These are phyloP conservation scores for Brienomyrus brachyistius DNA, from an alignment of 2,113 vertebrate genomes.

Conservation along the genomic window DNA sequence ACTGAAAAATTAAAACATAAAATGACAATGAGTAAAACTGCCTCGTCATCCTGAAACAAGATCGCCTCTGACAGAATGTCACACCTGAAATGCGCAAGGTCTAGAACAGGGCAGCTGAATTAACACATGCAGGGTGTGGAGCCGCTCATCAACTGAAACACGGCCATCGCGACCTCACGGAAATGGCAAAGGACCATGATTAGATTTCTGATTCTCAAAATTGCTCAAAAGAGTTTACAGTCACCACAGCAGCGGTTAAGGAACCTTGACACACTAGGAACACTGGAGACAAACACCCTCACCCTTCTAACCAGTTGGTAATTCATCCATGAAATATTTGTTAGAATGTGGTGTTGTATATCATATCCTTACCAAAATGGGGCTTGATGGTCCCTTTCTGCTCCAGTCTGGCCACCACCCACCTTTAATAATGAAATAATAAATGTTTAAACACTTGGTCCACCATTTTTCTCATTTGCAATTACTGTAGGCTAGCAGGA, in stretches of 20 bases:
- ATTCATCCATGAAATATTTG: not conserved
- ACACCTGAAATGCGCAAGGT: not conserved
- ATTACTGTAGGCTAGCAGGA: not conserved
- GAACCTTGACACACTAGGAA: not conserved
- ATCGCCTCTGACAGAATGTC: not conserved
- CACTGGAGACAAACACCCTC: not conserved
- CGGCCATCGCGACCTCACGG: not conserved
- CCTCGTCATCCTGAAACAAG: not conserved
- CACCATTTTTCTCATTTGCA: not conserved
- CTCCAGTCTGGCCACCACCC: not conserved
- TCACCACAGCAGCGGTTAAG: not conserved
- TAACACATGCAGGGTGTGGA: not conserved
- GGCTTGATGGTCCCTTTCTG: not conserved
- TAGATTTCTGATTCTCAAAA: not conserved
- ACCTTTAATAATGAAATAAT: not conserved
- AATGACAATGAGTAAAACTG: conserved; percentile 47
- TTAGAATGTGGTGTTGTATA: not conserved
- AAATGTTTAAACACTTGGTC: not conserved
- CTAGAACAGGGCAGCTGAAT: not conserved
- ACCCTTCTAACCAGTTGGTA: not conserved
- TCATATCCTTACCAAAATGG: not conserved
- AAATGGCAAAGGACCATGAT: not conserved
- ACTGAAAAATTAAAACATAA: conserved; percentile 46
- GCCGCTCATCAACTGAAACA: not conserved
- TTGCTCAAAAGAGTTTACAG: not conserved